A percentile compares a stretch with the other conserved stretches of the same genome.
phyloP scores from a whole-genome alignment of 2,888 invertebrate genomes.

The Tetanocera ferruginea region DNA sequence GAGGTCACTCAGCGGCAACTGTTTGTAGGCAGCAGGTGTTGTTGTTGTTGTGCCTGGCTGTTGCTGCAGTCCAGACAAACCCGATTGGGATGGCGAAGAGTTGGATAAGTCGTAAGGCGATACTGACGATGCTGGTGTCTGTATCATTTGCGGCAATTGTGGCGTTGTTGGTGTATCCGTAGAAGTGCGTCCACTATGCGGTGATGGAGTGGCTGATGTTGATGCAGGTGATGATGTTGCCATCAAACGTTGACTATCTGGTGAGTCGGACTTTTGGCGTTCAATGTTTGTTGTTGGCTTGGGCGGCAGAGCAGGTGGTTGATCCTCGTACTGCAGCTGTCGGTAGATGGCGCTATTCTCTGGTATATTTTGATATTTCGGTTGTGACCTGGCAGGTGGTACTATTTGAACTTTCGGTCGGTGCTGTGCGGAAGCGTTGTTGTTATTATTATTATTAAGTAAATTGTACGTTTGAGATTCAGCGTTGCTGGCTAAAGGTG shows the following conservation, averaged over 20 bases:
- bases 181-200: neutral
- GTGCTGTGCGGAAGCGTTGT: conserved; percentile 18
- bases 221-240: conserved; percentile 32
- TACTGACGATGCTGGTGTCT: conserved; percentile 17
- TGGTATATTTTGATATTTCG: conserved; percentile 65
- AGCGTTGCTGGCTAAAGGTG: conserved; percentile 37
- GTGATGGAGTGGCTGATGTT: conserved; percentile 28
- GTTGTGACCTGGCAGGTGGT: conserved; percentile 47
- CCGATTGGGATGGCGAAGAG: neutral
- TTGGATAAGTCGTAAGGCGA: conserved; percentile 8
- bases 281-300: conserved; percentile 43
- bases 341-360: conserved; percentile 59
- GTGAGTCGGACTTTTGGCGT: conserved; percentile 37
- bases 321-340: conserved; percentile 42
- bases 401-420: conserved; percentile 45
- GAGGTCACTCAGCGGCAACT: conserved; percentile 61
- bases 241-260: conserved; percentile 11
- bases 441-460: conserved; percentile 22
- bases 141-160: neutral
- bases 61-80: neutral
- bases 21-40: conserved; percentile 54
- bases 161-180: neutral
- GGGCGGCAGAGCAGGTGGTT: conserved; percentile 50
- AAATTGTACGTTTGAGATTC: conserved; percentile 29
- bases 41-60: conserved; percentile 21